Conservation (phyloP, 2,113 vertebrate species). For the Castor canadensis region DNA sequence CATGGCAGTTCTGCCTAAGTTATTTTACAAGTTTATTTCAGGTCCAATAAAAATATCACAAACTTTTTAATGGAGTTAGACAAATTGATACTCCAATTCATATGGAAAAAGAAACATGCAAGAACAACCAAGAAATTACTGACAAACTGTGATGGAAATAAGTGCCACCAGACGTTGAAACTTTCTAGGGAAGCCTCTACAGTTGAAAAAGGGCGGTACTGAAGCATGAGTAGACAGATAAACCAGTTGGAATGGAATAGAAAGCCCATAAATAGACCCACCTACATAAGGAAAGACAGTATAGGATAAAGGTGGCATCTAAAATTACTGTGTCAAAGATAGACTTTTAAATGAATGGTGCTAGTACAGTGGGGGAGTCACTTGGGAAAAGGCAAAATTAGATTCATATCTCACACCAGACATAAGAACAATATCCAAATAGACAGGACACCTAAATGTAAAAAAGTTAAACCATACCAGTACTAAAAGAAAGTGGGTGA, state of each 20-base stretch:
- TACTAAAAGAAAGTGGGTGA: not conserved
- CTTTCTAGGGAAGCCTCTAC: not conserved
- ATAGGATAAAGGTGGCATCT: conserved; percentile 12
- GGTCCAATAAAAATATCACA: not conserved
- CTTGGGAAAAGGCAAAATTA: conserved; percentile 53
- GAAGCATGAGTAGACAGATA: not conserved
- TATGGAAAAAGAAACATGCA: not conserved
- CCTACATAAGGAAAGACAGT: not conserved
- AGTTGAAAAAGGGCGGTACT: not conserved
- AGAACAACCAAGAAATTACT: conserved; percentile 1
- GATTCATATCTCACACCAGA: not conserved
- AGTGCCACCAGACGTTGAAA: not conserved
- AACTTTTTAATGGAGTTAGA: not conserved
- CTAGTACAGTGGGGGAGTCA: not conserved
- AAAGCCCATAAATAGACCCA: not conserved
- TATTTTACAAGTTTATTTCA: conserved; percentile 44
- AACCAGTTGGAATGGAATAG: not conserved
- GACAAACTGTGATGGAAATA: not conserved
- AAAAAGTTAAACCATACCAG: not conserved
- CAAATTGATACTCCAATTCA: not conserved
- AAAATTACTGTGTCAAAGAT: conserved; percentile 39
- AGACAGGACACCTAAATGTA: not conserved
- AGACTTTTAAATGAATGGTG: conserved; percentile 28
- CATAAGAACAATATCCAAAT: not conserved
- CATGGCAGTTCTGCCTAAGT: not conserved